Base-by-base conservation (phyloP, 1,140 invertebrate species). In the Lordiphosa stackelbergi region DNA sequence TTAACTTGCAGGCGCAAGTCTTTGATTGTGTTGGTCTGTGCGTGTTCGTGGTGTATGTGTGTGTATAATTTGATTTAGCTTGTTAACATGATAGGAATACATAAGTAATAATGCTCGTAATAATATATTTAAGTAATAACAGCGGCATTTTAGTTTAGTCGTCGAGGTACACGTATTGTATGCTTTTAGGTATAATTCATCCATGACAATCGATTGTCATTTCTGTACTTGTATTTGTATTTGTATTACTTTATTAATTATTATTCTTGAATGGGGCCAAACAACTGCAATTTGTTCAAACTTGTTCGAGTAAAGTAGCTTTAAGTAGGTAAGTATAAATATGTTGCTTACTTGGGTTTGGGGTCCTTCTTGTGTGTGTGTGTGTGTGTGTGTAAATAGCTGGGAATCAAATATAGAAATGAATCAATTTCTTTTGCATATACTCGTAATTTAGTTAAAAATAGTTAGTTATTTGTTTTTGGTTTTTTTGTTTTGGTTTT, bases 401-500 rank as follows among this genome's bases (percentile, higher is more conserved):
- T 53, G 16, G 43, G 60, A 64, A 54, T 54, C 53, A 64, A 64
- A 54, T 54, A 19, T 65, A 19, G 64, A 13, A 42, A 42, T 12
- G 12, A 41, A 41, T 10, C 28, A 31, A 31, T 31, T 31, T 31
- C 28, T 22, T 47, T 81, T 34, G 58, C 69, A 73, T 71, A 53
- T 60, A 64, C 51, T 60, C 63, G 63, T 61, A 66, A 73, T 69
- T 65, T 70, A 69, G 66, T 55, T 74, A 49, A 74, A 74, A 75
- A 69, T 74, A 66, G 37, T 53, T 69, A 46, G 40, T 62, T 64
- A 51, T 62, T 54, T 56, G 43, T 41, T 42, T 52, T 28, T 16
- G 16, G 16, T 16, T 31, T 31, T 31, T 52, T 28, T 16, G 16
- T 42, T 52, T 28, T 16, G 16, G 16, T 16, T 31, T 31, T 31